Percentiles rank a stretch among this genome's conserved stretches.
These are phyloP conservation scores for Nerophis ophidion DNA, from an alignment of 2,113 vertebrate species.

Conservation along the genomic window DNA sequence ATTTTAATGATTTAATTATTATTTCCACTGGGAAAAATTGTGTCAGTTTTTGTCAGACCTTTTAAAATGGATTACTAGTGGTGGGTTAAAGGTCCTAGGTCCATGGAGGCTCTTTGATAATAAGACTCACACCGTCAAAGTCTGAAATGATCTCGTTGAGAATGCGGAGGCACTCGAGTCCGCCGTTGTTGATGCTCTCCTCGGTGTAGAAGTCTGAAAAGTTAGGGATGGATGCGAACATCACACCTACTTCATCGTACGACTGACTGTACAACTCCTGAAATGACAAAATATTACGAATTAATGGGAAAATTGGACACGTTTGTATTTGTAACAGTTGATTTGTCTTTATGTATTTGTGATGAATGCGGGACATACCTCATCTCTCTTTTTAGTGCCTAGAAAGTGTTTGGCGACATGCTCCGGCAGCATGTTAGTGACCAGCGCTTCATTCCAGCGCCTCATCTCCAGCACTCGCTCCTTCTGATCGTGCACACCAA, in stretches of 20 bases:
- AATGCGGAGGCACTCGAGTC: conserved; percentile 90
- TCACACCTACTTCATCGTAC: conserved; percentile 89
- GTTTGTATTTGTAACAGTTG: no score
- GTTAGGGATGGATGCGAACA: conserved; percentile 97
- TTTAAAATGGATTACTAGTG: no score
- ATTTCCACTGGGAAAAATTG: no score
- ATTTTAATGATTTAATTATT: no score
- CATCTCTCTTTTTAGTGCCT: conserved; percentile 89
- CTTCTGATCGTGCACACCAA: conserved; percentile 88
- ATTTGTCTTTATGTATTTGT: background rate
- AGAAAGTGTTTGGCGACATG: conserved; percentile 94
- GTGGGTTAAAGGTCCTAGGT: no score
- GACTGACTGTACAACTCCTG: conserved; percentile 96
- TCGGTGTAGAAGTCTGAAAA: conserved; percentile 97
- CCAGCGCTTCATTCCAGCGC: conserved; percentile 90
- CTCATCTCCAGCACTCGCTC: conserved; percentile 92
- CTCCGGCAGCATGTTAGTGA: conserved; percentile 93
- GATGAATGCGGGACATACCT: conserved; percentile 64
- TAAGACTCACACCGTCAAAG: conserved; percentile 85
- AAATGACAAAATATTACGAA: conserved; percentile 13
- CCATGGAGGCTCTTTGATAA: background rate
- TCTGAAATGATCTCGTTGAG: conserved; percentile 98
- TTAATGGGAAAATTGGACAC: background rate
- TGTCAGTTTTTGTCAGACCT: no score
- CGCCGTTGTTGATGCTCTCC: conserved; percentile 93